Conservation (phyloP, 2,113 vertebrate genomes). For the Atrichornis clamosus region DNA sequence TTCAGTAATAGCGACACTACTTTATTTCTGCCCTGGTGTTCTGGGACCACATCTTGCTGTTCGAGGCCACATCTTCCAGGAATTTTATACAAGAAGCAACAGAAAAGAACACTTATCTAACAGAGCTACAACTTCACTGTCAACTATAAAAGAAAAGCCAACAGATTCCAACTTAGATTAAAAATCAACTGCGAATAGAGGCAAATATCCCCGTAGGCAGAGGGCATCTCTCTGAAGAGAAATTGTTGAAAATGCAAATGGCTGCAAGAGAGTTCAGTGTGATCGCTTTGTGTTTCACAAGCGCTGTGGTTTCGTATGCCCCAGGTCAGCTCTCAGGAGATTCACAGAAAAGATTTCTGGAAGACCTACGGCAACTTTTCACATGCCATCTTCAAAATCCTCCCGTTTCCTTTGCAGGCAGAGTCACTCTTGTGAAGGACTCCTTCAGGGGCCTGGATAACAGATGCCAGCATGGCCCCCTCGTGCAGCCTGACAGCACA, state of each 20-base stretch:
- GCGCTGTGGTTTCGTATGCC: neutral
- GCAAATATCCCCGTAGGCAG: constrained; percentile 17
- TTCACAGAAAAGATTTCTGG: neutral
- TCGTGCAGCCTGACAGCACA: neutral
- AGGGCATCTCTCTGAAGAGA: constrained; percentile 21
- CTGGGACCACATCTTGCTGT: neutral
- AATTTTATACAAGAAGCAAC: constrained; percentile 19
- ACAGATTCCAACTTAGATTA: constrained; percentile 21
- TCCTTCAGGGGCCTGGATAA: neutral
- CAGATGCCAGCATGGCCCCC: neutral
- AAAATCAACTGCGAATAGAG: neutral
- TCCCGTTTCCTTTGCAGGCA: neutral
- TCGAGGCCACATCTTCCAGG: neutral
- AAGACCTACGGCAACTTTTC: neutral
- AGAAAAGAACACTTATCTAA: constrained; percentile 25
- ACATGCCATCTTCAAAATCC: neutral
- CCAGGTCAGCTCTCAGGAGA: neutral
- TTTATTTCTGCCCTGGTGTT: constrained; percentile 30
- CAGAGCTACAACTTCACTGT: constrained; percentile 32
- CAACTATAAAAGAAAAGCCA: constrained; percentile 29
- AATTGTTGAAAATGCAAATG: constrained; percentile 52
- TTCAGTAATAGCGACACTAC: neutral
- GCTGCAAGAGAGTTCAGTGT: neutral
- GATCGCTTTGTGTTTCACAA: neutral
- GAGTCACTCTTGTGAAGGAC: neutral